Evolutionary conservation across 2,797 vertebrate species (phyloP).

Genomic region (Pipistrellus kuhlii): DNA sequence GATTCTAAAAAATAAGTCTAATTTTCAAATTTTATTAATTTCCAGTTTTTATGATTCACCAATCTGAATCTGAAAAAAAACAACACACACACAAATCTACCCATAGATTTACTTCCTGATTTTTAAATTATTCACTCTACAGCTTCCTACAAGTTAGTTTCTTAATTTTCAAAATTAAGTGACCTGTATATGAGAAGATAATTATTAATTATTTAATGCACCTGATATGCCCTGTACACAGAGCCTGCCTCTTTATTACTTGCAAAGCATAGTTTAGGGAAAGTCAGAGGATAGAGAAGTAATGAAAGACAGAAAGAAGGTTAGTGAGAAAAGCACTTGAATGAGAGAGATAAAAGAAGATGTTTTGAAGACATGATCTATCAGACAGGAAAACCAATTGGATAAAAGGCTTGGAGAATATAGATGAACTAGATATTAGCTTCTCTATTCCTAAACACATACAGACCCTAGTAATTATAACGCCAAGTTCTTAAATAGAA

Average conservation of each 20-base stretch:
- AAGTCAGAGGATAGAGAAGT: neutral
- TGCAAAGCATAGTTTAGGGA: neutral
- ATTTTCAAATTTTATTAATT: conserved; percentile 70
- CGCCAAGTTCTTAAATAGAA: neutral
- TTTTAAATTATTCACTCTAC: neutral
- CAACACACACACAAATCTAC: neutral
- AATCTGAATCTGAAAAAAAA: neutral
- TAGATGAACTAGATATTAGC: neutral
- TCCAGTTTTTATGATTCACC: conserved; percentile 23
- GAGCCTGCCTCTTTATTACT: neutral
- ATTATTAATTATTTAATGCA: neutral
- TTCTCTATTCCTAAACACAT: neutral
- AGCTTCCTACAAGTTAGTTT: neutral
- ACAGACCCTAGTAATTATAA: neutral
- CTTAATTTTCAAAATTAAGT: conserved; percentile 48
- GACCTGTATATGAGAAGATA: neutral
- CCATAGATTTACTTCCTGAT: neutral
- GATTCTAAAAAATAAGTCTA: conserved; percentile 55
- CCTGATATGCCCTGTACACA: neutral
- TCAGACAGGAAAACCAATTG: neutral
- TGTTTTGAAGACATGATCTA: neutral
- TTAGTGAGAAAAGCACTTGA: neutral
- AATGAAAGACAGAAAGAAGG: neutral
- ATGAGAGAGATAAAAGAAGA: neutral
- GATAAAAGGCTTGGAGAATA: neutral